Base-by-base conservation (phyloP, 1,140 invertebrate genomes). In the Camponotus vicinus region DNA sequence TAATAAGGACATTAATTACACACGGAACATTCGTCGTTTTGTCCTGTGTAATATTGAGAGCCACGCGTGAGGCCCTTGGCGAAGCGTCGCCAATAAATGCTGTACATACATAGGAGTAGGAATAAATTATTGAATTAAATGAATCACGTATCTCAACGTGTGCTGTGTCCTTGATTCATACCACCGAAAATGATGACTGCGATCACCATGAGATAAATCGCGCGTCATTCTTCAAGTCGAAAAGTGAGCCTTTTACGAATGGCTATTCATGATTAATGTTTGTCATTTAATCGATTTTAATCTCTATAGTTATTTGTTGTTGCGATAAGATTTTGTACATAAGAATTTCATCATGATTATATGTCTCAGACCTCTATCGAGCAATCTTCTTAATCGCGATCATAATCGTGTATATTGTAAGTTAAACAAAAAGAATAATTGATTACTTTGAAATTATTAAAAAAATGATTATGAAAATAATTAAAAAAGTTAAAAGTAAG, bases 91-190 rank as follows among this genome's bases (percentile, higher is more conserved):
- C 59, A n/a, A 18, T 32, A 40, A 84, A 64, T 34, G 52, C n/a
- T 76, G 70, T 84, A 76, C 52, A 52, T 52, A 52, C 49, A 52
- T 52, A 52, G 15, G 49, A 42, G n/a, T 66, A 77, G 59, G 13
- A 85, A 85, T 85, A 85, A 85, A 84, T 84, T 77, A 84, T 84
- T 77, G 21, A 76, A 8, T 84, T 27, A 49, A 37, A 77, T 76
- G 15, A 64, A 85, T 75, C 71, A 77, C 5, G 13, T 37, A 55
- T 27, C 37, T 52, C 49, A 45, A 45, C 42, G 15, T 52, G 27
- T 75, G 15, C 40, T 76, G 52, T 75, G 42, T 84, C 40, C 34
- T 61, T 84, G 11, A 84, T 84, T 75, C 57, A 34, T 15, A 75
- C 2, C 32, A 64, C 2, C 32, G n/a, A 71, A 70, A 80, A 59